These are phyloP conservation scores for Bubo scandiacus DNA, from an alignment of 2,113 vertebrate genomes.

Conservation along the genomic window DNA sequence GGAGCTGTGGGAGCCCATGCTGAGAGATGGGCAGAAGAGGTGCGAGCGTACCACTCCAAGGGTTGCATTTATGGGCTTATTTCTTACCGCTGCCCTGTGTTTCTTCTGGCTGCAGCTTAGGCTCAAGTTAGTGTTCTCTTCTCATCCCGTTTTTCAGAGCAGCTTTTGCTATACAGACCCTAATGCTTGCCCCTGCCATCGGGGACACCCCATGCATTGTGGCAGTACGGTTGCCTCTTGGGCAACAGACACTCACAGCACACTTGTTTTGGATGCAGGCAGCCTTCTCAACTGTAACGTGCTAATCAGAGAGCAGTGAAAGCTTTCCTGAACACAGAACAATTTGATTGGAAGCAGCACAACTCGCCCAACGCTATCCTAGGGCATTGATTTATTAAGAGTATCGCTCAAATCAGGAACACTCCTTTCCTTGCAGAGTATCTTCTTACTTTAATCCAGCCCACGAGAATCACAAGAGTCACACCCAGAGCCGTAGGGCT, in stretches of 20 bases:
- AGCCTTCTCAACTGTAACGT: not conserved
- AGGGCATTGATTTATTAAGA: not conserved
- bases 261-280: not conserved
- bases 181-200: not conserved
- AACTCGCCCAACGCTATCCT: not conserved
- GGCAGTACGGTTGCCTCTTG: not conserved
- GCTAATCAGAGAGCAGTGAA: not conserved
- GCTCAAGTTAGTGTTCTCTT: not conserved
- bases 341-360: not conserved
- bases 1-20: not conserved
- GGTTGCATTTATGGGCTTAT: accelerated
- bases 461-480: not conserved
- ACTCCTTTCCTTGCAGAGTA: not conserved
- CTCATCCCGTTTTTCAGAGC: not conserved
- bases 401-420: not conserved
- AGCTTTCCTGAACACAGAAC: not conserved
- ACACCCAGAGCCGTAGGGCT: not conserved
- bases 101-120: not conserved
- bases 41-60: accelerated
- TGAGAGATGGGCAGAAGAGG: accelerated
- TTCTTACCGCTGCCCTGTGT: not conserved
- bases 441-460: not conserved
- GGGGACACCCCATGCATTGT: accelerated
- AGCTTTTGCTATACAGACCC: not conserved
- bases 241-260: not conserved